These are phyloP conservation scores for Tachystola acroxantha DNA, from an alignment of 2,888 invertebrate genomes.

Conservation along the genomic window DNA sequence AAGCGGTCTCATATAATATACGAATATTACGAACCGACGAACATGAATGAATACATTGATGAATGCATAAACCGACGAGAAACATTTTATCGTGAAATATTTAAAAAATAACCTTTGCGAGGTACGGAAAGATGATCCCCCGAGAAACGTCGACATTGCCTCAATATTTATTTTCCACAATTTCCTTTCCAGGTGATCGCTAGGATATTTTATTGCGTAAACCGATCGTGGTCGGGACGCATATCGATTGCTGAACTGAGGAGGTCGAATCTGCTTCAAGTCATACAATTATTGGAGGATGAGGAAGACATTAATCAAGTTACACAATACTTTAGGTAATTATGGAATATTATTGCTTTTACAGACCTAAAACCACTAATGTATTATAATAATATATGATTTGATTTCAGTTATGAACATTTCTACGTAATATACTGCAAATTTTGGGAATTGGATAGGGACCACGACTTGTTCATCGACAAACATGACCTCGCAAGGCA, in stretches of 20 bases:
- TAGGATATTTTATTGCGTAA: constrained; percentile 97
- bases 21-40: too few relatives aligned
- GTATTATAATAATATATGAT: background rate
- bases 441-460: constrained; percentile 99
- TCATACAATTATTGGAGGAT: constrained; percentile 91
- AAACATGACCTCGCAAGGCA: constrained; percentile 95
- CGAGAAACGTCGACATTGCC: too few relatives aligned
- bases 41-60: too few relatives aligned
- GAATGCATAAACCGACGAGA: too few relatives aligned
- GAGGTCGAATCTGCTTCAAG: constrained; percentile 91
- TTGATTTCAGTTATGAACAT: constrained; percentile 95
- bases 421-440: constrained; percentile 99
- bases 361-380: background rate
- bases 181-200: constrained; percentile 88
- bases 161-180: too few relatives aligned
- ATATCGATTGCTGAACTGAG: constrained; percentile 93
- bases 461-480: constrained; percentile 98
- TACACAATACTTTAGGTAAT: constrained; percentile 84
- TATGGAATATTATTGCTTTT: background rate
- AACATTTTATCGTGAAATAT: too few relatives aligned
- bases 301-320: constrained; percentile 98
- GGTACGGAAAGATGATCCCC: too few relatives aligned
- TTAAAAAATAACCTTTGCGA: too few relatives aligned
- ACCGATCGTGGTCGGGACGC: constrained; percentile 97
- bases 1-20: too few relatives aligned